These are phyloP conservation scores for Xiphorhynchus elegans DNA, from an alignment of 2,113 vertebrate species.

Conservation along the genomic window DNA sequence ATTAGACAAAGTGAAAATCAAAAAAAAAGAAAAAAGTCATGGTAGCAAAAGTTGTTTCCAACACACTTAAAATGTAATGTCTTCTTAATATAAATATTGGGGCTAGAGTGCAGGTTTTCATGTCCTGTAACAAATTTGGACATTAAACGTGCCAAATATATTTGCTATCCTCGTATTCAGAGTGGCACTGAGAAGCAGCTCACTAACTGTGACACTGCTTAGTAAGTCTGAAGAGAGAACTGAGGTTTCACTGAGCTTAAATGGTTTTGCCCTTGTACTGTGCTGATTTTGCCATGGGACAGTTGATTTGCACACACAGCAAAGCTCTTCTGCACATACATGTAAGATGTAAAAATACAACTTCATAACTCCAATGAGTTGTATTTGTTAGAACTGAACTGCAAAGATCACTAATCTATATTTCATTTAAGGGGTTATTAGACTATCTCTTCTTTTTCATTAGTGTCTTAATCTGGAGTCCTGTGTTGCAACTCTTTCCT, in stretches of 20 bases:
- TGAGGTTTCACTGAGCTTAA: background rate
- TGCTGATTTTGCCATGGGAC: background rate
- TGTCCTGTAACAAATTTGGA: background rate
- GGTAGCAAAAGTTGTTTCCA: background rate
- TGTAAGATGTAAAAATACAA: background rate
- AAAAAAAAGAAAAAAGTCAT: background rate
- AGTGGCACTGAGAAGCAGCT: background rate
- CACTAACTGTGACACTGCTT: background rate
- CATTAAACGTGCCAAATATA: background rate
- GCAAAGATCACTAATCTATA: background rate
- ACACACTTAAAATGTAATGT: background rate
- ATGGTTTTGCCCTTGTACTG: fast-evolving
- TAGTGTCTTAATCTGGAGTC: background rate
- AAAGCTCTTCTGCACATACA: background rate
- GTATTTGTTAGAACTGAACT: background rate
- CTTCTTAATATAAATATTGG: background rate
- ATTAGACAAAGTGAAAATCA: background rate
- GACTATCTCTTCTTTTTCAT: background rate
- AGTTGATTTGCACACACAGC: background rate
- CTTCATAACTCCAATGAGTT: background rate
- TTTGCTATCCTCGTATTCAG: background rate
- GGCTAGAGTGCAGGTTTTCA: background rate
- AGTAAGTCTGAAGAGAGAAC: background rate
- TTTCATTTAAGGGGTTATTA: background rate
- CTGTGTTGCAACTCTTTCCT: background rate